phyloP scores from a whole-genome alignment of 2,113 vertebrate species.

The Pterophyllum scalare region DNA sequence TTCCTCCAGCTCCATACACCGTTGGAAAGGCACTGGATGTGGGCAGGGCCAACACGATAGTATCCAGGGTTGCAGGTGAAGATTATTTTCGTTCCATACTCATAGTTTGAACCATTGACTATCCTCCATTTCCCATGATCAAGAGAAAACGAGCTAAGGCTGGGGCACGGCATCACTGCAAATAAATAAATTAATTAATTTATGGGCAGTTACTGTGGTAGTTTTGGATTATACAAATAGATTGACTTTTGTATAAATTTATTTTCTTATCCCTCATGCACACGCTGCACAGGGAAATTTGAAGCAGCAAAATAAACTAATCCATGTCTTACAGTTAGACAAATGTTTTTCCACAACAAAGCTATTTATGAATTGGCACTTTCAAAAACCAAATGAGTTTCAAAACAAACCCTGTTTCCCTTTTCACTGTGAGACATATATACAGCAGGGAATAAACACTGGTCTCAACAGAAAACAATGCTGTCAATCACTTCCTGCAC shows the following conservation, averaged over 20 bases:
- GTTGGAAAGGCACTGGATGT: slow-evolving; percentile 93
- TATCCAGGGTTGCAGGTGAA: slow-evolving; percentile 96
- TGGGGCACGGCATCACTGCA: slow-evolving; percentile 92
- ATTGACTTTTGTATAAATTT: slow-evolving; percentile 14
- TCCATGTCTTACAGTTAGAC: slow-evolving; percentile 21
- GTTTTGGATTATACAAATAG: slow-evolving; percentile 21
- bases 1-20: slow-evolving; percentile 97
- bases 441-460: slow-evolving; percentile 45
- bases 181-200: background rate
- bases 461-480: slow-evolving; percentile 50
- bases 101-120: slow-evolving; percentile 95
- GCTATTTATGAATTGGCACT: slow-evolving; percentile 31
- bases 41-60: slow-evolving; percentile 91
- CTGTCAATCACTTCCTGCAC: slow-evolving; percentile 53
- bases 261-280: slow-evolving; percentile 16
- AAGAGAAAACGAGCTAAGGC: slow-evolving; percentile 95
- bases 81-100: slow-evolving; percentile 94
- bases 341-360: slow-evolving; percentile 30
- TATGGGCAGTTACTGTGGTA: background rate
- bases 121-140: slow-evolving; percentile 97
- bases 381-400: slow-evolving; percentile 44
- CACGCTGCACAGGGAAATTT: background rate
- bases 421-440: slow-evolving; percentile 35
- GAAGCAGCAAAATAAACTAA: slow-evolving; percentile 16
- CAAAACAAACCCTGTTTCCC: slow-evolving; percentile 40